Base-by-base conservation (phyloP, 2,797 vertebrate species). In the Chromobotia macracanthus region DNA sequence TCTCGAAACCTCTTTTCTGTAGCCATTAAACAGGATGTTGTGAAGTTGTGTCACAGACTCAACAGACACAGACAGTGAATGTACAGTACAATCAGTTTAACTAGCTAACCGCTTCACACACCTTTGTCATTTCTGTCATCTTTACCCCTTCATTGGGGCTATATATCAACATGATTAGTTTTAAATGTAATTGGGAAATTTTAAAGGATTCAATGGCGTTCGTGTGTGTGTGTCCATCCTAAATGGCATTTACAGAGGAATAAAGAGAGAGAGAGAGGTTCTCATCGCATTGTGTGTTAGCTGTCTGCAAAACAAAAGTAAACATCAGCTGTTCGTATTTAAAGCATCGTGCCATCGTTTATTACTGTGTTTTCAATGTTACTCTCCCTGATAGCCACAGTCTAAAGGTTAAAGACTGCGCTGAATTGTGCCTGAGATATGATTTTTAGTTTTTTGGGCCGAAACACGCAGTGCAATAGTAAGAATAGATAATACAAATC, bases 61-160 rank as follows among this genome's bases (percentile, higher is more conserved):
- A n/a, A n/a, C n/a, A n/a, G n/a, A n/a, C n/a, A n/a, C n/a, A 31
- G 23, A 15, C 63, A 71, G 77, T 82, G 84, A 85, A 85, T 85
- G 76, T 83, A 83, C 77, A 77, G 77, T 82, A 61, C 51, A 70
- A 56, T 68, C 75, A 10, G 53, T 35, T 61, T 64, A 31, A 31
- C 48, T 61, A 73, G 10, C 82, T 71, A 80, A 80, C 80, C 80
- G 82, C 73, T 83, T 44, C 58, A 63, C 75, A 53, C 18, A 71
- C 66, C n/a, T n/a, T n/a, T n/a, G n/a, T n/a, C 72, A 76, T 79
- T 72, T 80, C 25, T 51, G 11, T 74, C 64, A 31, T 15, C 12
- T 63, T 50, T 23, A 35, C 28, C 55, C 9, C 12, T 28, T 77
- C 3, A 77, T 21, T n/a, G 15, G 31, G 41, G 21, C 56, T 51